These are phyloP conservation scores for Gortyna flavago DNA, from an alignment of 2,888 invertebrate species.

Conservation along the genomic window DNA sequence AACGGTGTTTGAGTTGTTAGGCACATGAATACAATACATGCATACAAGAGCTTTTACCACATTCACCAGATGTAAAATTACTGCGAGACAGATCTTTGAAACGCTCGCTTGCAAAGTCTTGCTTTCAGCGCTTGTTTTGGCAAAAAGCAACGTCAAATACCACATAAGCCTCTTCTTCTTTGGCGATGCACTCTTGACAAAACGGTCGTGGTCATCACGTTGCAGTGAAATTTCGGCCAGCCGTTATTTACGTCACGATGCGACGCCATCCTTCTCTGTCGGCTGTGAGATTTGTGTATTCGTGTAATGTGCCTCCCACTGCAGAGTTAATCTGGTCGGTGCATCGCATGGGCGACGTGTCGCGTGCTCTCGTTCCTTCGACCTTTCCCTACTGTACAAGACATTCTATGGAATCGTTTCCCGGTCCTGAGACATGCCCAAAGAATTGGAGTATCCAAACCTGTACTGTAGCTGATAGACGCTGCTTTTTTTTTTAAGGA, in stretches of 20 bases:
- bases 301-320: too few species aligned
- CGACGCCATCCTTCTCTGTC: too few species aligned
- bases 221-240: too few species aligned
- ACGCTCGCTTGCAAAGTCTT: background rate
- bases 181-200: background rate
- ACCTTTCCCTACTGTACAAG: too few species aligned
- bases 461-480: background rate
- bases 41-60: background rate
- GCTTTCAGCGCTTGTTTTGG: background rate
- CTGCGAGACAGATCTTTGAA: background rate
- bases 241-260: too few species aligned
- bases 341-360: too few species aligned
- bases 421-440: background rate
- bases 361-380: too few species aligned
- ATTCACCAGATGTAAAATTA: background rate
- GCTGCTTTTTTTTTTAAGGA: too few species aligned
- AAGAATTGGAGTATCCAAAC: background rate
- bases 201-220: too few species aligned
- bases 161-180: background rate
- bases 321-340: too few species aligned
- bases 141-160: background rate
- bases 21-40: too few species aligned
- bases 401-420: background rate
- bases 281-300: too few species aligned
- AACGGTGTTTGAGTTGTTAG: background rate